phyloP scores from a whole-genome alignment of 92 coral and sea anemone species.

The Bergia sp. region DNA sequence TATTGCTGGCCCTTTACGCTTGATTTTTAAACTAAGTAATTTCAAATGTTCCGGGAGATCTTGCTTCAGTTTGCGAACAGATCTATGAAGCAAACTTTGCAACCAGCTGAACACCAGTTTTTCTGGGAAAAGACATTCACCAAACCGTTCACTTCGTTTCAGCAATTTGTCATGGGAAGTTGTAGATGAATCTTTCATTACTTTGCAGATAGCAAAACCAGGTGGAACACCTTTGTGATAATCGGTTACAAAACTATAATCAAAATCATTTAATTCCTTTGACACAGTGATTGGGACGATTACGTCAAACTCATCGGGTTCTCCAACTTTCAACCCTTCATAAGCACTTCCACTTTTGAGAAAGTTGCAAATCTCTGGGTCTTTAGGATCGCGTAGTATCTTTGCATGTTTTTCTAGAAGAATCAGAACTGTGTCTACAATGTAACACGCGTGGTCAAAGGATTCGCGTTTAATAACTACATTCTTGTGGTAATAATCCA shows the following conservation, averaged over 20 bases:
- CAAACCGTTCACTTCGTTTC: slow-evolving; percentile 26
- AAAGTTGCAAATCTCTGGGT: slow-evolving; percentile 29
- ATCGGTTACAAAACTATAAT: slow-evolving; percentile 19
- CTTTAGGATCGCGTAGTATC: background rate
- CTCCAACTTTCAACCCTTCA: slow-evolving; percentile 36
- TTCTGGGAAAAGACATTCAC: slow-evolving; percentile 32
- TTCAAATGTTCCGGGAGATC: slow-evolving; percentile 29
- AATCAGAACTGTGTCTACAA: slow-evolving; percentile 11
- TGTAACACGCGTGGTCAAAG: slow-evolving; percentile 9
- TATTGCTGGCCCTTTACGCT: slow-evolving; percentile 30
- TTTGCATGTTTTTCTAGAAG: slow-evolving; percentile 1
- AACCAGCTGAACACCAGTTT: slow-evolving; percentile 37
- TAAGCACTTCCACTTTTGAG: slow-evolving; percentile 33
- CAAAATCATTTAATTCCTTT: background rate
- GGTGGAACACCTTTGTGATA: slow-evolving; percentile 20
- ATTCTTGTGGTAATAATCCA: slow-evolving; percentile 14
- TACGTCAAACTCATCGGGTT: slow-evolving; percentile 44
- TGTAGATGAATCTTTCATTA: background rate
- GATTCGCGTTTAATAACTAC: slow-evolving; percentile 5
- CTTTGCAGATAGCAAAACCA: slow-evolving; percentile 37
- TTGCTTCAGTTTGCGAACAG: slow-evolving; percentile 16
- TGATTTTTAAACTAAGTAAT: slow-evolving; percentile 4
- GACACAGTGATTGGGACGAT: slow-evolving; percentile 17
- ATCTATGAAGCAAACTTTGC: slow-evolving; percentile 5
- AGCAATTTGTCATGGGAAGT: background rate